Conservation (phyloP, 1,140 invertebrate species). For the Caenorhabditis inopinata region DNA sequence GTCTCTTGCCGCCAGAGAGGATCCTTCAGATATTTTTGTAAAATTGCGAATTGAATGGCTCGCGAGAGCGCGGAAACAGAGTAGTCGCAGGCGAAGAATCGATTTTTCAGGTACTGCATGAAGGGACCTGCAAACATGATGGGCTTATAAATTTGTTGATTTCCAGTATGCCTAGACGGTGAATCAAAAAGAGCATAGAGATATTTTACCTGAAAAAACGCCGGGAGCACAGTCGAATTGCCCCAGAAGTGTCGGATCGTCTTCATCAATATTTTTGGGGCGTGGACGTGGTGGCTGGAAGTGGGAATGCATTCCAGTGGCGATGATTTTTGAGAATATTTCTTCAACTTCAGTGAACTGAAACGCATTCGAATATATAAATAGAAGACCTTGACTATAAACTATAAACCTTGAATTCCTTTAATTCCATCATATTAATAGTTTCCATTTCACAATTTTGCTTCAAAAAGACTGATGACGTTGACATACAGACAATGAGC, state of each 20-base stretch:
- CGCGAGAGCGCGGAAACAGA: neutral
- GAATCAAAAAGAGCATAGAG: no score
- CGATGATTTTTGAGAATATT: neutral
- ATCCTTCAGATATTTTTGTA: neutral
- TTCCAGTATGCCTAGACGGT: neutral
- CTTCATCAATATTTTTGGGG: neutral
- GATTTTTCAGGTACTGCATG: neutral
- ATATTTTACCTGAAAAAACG: neutral
- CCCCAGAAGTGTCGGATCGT: neutral
- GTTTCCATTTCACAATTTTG: slow-evolving; percentile 10
- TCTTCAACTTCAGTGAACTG: neutral
- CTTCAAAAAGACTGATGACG: neutral
- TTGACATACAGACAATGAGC: neutral
- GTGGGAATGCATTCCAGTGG: neutral
- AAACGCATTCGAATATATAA: neutral
- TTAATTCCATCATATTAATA: neutral
- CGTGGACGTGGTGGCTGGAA: neutral
- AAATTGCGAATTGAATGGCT: neutral
- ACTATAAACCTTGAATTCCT: neutral
- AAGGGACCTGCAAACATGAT: neutral
- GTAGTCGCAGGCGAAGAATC: neutral
- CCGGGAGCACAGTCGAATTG: neutral
- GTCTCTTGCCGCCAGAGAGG: neutral
- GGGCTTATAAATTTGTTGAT: no score
- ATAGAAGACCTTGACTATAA: no score